Conservation (phyloP, 2,888 invertebrate species). For the Drosophila neoperkinsi region DNA sequence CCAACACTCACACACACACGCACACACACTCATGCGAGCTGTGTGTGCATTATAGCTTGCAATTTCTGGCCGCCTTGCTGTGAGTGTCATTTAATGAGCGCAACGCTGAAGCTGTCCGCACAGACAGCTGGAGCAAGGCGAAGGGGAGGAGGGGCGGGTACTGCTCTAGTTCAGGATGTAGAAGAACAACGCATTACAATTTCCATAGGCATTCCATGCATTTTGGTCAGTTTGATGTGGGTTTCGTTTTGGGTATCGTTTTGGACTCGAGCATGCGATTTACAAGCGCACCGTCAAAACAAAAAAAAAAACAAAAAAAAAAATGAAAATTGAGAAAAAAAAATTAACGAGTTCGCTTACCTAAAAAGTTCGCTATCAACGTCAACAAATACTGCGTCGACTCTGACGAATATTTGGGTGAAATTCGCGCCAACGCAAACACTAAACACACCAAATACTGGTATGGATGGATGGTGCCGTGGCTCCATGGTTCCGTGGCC, state of each 20-base stretch:
- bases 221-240: conserved; percentile 80
- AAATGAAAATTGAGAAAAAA: conserved; percentile 3
- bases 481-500: conserved; percentile 21
- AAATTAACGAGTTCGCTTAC: conserved; percentile 8
- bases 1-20: neutral
- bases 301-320: neutral
- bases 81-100: conserved; percentile 82
- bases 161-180: conserved; percentile 13
- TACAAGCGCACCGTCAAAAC: conserved; percentile 37
- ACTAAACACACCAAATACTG: conserved; percentile 24
- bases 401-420: conserved; percentile 54
- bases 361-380: conserved; percentile 53
- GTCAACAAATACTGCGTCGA: conserved; percentile 56
- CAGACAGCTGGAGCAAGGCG: neutral
- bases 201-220: conserved; percentile 77
- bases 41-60: conserved; percentile 74
- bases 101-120: conserved; percentile 35
- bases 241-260: conserved; percentile 63
- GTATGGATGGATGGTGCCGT: neutral
- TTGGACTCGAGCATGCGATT: conserved; percentile 48
- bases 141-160: neutral
- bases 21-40: neutral
- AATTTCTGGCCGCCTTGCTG: conserved; percentile 66
- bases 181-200: conserved; percentile 69
- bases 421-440: conserved; percentile 65